Conservation (phyloP, 2,888 invertebrate genomes). For the Thymelicus sylvestris region DNA sequence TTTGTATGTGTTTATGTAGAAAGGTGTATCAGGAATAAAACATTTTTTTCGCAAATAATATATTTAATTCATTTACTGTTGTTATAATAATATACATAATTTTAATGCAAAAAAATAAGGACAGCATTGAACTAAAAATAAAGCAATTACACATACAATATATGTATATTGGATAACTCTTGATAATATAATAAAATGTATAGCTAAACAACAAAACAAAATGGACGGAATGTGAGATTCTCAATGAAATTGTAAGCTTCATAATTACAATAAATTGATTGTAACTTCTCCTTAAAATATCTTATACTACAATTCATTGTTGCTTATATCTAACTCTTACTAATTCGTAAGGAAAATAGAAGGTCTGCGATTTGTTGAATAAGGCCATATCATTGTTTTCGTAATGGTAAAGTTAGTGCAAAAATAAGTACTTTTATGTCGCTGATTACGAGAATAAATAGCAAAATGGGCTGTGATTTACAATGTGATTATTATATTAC, state of each 20-base stretch:
- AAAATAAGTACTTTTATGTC: slow-evolving; percentile 3
- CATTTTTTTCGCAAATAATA: slow-evolving; percentile 10
- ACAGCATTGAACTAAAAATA: slow-evolving; percentile 59
- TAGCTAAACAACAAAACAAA: slow-evolving; percentile 78
- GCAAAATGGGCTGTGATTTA: slow-evolving; percentile 16
- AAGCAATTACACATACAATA: slow-evolving; percentile 62
- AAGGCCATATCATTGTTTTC: not conserved
- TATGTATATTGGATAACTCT: slow-evolving; percentile 72
- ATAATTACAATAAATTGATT: slow-evolving; percentile 40
- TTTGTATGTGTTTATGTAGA: no score
- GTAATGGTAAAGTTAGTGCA: slow-evolving; percentile 7
- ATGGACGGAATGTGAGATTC: slow-evolving; percentile 84
- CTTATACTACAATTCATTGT: slow-evolving; percentile 18
- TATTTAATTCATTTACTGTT: slow-evolving; percentile 50
- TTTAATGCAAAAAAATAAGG: slow-evolving; percentile 46
- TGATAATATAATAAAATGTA: slow-evolving; percentile 76
- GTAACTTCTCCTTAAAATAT: slow-evolving; percentile 23
- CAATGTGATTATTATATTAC: no score
- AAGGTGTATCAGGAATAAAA: not conserved
- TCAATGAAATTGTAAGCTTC: slow-evolving; percentile 54
- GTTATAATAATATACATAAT: slow-evolving; percentile 21
- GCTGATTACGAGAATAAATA: not conserved
- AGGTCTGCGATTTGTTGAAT: not conserved
- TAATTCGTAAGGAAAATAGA: not conserved
- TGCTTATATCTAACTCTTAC: slow-evolving; percentile 10